Percentiles rank a stretch among this genome's conserved stretches.
These are phyloP conservation scores for Chromis chromis DNA, from an alignment of 2,797 vertebrate genomes.

Conservation along the genomic window DNA sequence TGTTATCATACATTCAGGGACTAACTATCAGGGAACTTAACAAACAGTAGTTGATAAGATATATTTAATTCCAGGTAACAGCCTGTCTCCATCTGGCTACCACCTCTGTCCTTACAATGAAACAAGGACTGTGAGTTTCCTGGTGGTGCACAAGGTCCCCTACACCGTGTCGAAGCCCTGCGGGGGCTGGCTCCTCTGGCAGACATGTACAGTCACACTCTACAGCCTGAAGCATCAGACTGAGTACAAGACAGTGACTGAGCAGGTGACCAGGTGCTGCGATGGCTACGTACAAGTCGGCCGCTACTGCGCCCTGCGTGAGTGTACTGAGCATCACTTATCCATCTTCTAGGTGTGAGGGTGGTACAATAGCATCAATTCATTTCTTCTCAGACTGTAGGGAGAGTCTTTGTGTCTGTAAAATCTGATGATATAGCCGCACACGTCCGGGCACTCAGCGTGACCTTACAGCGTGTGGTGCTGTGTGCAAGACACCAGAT, in stretches of 20 bases:
- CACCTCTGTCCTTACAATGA: slow-evolving; percentile 85
- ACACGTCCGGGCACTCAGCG: slow-evolving; percentile 10
- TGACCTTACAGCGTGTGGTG: slow-evolving; percentile 45
- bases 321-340: slow-evolving; percentile 69
- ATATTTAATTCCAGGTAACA: slow-evolving; percentile 79
- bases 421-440: slow-evolving; percentile 20
- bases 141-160: slow-evolving; percentile 78
- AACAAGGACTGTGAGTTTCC: slow-evolving; percentile 75
- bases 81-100: slow-evolving; percentile 85
- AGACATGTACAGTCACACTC: slow-evolving; percentile 80
- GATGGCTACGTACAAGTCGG: slow-evolving; percentile 89
- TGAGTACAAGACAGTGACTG: slow-evolving; percentile 68
- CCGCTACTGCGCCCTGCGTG: slow-evolving; percentile 89
- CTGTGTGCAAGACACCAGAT: slow-evolving; percentile 67
- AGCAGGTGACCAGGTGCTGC: slow-evolving; percentile 87
- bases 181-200: slow-evolving; percentile 89
- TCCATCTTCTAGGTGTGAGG: not conserved
- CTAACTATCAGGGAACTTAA: not conserved
- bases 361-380: not conserved
- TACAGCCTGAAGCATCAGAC: slow-evolving; percentile 78
- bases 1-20: not conserved
- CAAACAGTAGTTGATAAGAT: not conserved
- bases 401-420: slow-evolving; percentile 7
- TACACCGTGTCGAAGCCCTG: slow-evolving; percentile 79
- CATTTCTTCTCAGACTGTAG: slow-evolving; percentile 3